Conservation (phyloP, 2,888 invertebrate species). For the Hedya salicella region DNA sequence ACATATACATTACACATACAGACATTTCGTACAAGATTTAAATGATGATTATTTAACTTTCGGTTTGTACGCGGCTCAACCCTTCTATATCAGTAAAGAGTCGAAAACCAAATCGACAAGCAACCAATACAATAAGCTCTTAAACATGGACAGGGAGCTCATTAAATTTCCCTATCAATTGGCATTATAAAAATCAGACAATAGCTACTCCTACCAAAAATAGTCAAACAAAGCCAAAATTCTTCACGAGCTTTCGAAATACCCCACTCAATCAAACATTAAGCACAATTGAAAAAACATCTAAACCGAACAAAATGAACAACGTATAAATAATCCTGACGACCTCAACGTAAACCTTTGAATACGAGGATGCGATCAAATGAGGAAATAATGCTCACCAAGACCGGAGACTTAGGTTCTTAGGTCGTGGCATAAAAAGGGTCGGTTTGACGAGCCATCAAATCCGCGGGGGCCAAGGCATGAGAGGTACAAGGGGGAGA, state of each 20-base stretch:
- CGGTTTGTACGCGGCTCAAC: no score
- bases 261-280: neutral
- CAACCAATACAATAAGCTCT: no score
- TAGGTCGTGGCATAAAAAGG: slow-evolving; percentile 40
- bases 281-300: neutral
- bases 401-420: slow-evolving; percentile 37
- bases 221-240: neutral
- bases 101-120: no score
- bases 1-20: no score
- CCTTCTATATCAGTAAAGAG: no score
- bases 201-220: neutral
- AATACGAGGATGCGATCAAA: slow-evolving; percentile 32
- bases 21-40: no score
- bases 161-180: neutral
- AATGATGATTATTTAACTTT: no score
- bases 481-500: neutral
- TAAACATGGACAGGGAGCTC: no score
- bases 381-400: slow-evolving; percentile 36
- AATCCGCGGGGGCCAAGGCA: slow-evolving; percentile 1
- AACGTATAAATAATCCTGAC: slow-evolving; percentile 20
- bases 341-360: slow-evolving; percentile 28
- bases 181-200: neutral
- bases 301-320: slow-evolving; percentile 1
- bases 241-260: neutral
- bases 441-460: slow-evolving; percentile 39